Evolutionary conservation across 2,113 vertebrate genomes (phyloP).

Genomic region (Kryptolebias marmoratus): DNA sequence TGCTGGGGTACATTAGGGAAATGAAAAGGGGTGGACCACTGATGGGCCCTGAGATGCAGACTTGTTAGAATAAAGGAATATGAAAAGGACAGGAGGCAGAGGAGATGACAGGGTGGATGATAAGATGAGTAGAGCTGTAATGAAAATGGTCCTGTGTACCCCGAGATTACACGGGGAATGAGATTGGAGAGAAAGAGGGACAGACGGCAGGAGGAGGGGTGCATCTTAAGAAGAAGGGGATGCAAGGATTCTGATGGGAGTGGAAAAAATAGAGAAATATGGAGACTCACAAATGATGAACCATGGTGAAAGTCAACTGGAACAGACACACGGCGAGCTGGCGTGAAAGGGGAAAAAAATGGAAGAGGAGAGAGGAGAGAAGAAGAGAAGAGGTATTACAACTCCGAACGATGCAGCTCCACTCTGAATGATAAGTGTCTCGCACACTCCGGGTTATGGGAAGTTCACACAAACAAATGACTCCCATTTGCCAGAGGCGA

Average conservation of each 20-base stretch:
- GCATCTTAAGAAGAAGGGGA: background rate
- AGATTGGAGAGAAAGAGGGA: slow-evolving; percentile 53
- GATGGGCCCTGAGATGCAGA: slow-evolving; percentile 66
- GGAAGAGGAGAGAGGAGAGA: slow-evolving; percentile 21
- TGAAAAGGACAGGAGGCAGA: slow-evolving; percentile 65
- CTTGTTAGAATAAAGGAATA: slow-evolving; percentile 78
- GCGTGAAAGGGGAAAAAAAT: background rate
- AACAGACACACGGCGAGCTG: slow-evolving; percentile 32
- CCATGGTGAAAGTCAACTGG: slow-evolving; percentile 47
- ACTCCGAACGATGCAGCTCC: slow-evolving; percentile 56
- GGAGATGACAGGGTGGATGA: slow-evolving; percentile 70
- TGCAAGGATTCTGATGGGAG: background rate
- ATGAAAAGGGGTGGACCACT: slow-evolving; percentile 74
- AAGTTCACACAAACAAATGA: slow-evolving; percentile 83
- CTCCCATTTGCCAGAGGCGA: slow-evolving; percentile 78
- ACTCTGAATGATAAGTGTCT: slow-evolving; percentile 82
- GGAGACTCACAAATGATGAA: slow-evolving; percentile 53
- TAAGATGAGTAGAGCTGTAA: slow-evolving; percentile 71
- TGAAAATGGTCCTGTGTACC: slow-evolving; percentile 69
- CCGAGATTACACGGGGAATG: slow-evolving; percentile 67
- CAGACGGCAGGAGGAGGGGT: slow-evolving; percentile 16
- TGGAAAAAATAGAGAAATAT: slow-evolving; percentile 48
- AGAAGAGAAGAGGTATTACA: slow-evolving; percentile 60
- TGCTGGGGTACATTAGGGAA: slow-evolving; percentile 73
- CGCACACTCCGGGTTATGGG: slow-evolving; percentile 73